Conservation (phyloP, 2,797 vertebrate species). For the Gallirallus australis region DNA sequence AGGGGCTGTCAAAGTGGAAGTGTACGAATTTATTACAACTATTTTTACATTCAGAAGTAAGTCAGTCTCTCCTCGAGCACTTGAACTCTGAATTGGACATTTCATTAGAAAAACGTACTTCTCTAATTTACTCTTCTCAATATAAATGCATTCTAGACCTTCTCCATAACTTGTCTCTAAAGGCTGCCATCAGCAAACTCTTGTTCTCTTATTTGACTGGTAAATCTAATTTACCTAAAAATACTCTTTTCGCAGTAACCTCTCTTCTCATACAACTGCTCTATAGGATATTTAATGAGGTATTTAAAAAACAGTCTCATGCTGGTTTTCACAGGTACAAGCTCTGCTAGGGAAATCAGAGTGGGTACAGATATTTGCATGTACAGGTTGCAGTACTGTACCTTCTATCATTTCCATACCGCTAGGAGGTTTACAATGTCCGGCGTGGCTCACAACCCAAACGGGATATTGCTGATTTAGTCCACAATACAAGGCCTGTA, state of each 20-base stretch:
- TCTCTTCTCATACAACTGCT: background rate
- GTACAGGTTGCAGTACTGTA: slow-evolving; percentile 45
- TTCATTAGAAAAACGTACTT: background rate
- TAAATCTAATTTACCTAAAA: slow-evolving; percentile 3
- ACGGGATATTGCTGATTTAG: slow-evolving; percentile 85
- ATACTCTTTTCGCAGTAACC: background rate
- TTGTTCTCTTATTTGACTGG: background rate
- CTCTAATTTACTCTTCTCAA: background rate
- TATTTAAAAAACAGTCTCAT: background rate
- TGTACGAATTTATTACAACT: background rate
- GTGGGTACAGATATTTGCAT: background rate
- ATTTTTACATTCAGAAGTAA: background rate
- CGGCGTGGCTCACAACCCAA: slow-evolving; percentile 93
- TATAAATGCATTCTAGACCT: background rate
- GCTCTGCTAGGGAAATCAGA: background rate
- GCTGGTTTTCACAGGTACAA: background rate
- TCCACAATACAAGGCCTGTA: slow-evolving; percentile 83
- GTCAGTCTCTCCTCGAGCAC: background rate
- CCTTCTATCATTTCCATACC: slow-evolving; percentile 90
- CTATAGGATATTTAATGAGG: background rate
- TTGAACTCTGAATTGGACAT: background rate
- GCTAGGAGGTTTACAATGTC: slow-evolving; percentile 86
- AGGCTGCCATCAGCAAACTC: background rate
- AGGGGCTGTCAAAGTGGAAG: background rate
- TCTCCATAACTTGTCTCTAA: background rate